Conservation (phyloP, 2,888 invertebrate genomes). For the Drosophila rubida region DNA sequence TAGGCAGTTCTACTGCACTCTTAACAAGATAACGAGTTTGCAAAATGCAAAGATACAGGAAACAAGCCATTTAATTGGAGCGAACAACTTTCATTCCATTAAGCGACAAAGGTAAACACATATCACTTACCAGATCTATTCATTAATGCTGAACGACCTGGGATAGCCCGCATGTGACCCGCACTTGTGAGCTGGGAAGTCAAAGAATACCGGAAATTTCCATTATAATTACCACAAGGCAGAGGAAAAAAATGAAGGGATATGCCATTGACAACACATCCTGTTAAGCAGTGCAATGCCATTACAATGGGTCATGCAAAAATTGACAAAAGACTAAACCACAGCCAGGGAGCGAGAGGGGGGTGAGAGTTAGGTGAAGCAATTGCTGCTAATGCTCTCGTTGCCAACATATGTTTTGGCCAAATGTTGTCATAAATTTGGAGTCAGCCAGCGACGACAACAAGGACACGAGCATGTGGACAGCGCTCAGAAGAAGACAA, state of each 20-base stretch:
- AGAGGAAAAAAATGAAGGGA: neutral
- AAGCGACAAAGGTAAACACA: slow-evolving; percentile 1
- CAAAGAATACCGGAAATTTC: slow-evolving; percentile 16
- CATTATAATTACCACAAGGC: slow-evolving; percentile 30
- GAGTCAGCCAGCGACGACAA: slow-evolving; percentile 53
- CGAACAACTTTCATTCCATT: neutral
- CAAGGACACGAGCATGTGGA: slow-evolving; percentile 43
- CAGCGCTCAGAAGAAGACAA: slow-evolving; percentile 4
- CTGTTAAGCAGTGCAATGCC: slow-evolving; percentile 24
- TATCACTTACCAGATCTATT: neutral
- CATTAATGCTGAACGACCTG: neutral
- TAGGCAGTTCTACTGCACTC: too few species aligned
- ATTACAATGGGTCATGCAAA: slow-evolving; percentile 32
- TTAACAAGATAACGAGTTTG: neutral
- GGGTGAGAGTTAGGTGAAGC: slow-evolving; percentile 16
- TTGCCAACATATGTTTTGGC: slow-evolving; percentile 80
- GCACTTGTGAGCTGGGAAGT: neutral
- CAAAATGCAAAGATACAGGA: neutral
- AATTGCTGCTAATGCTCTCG: slow-evolving; percentile 71
- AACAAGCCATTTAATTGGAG: too few species aligned
- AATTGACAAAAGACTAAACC: slow-evolving; percentile 32
- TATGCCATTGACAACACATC: slow-evolving; percentile 21
- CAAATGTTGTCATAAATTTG: slow-evolving; percentile 81
- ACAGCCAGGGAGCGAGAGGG: slow-evolving; percentile 1
- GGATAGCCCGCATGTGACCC: neutral